Base-by-base conservation (phyloP, 2,888 invertebrate species). In the Invenusta paracnida region DNA sequence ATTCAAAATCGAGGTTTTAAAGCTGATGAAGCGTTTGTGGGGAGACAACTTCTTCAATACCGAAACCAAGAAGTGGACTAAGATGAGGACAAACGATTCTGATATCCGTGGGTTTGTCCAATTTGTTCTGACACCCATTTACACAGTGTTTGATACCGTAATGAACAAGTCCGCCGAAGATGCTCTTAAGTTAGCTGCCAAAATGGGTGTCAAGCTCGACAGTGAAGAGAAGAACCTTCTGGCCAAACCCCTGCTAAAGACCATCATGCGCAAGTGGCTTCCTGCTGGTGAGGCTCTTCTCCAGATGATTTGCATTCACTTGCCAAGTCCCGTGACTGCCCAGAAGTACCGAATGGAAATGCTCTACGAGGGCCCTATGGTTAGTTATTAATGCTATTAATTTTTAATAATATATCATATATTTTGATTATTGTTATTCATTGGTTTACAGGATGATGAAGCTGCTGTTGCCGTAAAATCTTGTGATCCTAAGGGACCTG, bases 271-370 rank as follows among this genome's bases (percentile, higher is more conserved):
- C 89, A 96, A 96, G 87, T 99, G 99, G 99, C 93, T 99, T 92
- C 99, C 99, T 86, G 99, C 99, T 91, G 99, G 99, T 89, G 98
- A 99, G 92, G 97, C 99, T 90, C 93, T 99, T 90, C 96, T 99
- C 93, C 98, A 99, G 94, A 99, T 99, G 99, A 99, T 99, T 93
- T 96, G 97, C 93, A 97, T 99, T 92, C 99, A 99, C 92, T 93
- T 99, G 92, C 99, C 99, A 87, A 99, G 98, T 30, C 99, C 99
- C 0, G 98, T 99, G 85, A 96, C 96, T 87, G 98, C 99, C 85
- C 99, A 99, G 93, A 96, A 95, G 92, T 99, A 99, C 93, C 95
- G 99, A 93, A 97, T 97, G 88, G 98, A 99, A 93, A 95, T 98
- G 95, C 93, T 99, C 93, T 99, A 99, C 92, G 99, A 99, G 93